Percentiles rank a stretch among this genome's conserved stretches.
These are phyloP conservation scores for Tiliqua scincoides DNA, from an alignment of 2,113 vertebrate species.

Conservation along the genomic window DNA sequence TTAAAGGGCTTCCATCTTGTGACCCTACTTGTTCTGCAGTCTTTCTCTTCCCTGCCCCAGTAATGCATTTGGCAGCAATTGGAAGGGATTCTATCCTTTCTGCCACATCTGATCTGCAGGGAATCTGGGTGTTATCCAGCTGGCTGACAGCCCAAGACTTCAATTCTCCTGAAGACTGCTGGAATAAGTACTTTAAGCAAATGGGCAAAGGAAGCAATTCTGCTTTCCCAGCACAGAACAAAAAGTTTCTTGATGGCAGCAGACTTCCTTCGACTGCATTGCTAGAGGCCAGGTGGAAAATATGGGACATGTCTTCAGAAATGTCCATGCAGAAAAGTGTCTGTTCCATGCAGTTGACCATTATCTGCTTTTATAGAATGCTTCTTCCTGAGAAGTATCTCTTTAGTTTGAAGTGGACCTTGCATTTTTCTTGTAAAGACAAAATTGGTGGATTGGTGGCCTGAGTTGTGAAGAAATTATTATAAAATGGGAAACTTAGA, in stretches of 20 bases:
- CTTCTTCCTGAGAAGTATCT: neutral
- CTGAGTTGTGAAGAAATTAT: neutral
- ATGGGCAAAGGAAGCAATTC: neutral
- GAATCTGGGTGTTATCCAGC: neutral
- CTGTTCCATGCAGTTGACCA: neutral
- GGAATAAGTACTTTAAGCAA: neutral
- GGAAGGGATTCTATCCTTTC: neutral
- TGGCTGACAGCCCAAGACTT: neutral
- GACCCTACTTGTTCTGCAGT: neutral
- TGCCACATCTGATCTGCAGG: neutral
- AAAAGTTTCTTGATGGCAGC: neutral
- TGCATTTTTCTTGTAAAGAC: neutral
- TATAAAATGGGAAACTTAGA: neutral
- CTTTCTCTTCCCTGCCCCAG: neutral
- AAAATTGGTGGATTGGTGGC: neutral
- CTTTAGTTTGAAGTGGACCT: neutral
- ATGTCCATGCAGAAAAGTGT: neutral
- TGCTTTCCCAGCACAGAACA: neutral
- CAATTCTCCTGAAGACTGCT: neutral
- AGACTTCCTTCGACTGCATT: neutral
- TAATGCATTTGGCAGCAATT: neutral
- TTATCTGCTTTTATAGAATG: neutral
- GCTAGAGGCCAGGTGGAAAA: neutral
- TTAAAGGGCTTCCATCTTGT: neutral
- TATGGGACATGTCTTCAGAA: neutral